phyloP scores from a whole-genome alignment of 1,140 invertebrate species.

The Pemphigus obesinymphae region DNA sequence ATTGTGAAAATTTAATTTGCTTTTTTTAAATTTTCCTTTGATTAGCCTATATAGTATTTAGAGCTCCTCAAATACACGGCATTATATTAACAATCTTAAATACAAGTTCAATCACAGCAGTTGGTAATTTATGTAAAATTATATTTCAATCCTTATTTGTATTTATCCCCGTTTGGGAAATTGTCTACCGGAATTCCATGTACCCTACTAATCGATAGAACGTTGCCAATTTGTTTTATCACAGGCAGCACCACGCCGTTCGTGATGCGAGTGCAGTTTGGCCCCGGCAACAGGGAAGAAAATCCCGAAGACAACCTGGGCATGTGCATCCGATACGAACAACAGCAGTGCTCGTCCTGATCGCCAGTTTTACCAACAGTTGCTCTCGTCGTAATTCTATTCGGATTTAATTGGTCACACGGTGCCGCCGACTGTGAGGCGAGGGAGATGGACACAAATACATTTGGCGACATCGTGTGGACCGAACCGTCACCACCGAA shows the following conservation, averaged over 20 bases:
- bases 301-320: conserved; percentile 73
- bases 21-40: too few species aligned
- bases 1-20: too few species aligned
- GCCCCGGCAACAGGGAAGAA: conserved; percentile 57
- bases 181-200: too few species aligned
- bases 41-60: too few species aligned
- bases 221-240: background rate
- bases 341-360: conserved; percentile 58
- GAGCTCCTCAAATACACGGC: too few species aligned
- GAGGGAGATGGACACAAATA: background rate
- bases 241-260: conserved; percentile 64
- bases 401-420: too few species aligned
- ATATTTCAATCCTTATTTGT: too few species aligned
- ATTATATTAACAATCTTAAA: too few species aligned
- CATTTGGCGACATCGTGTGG: background rate
- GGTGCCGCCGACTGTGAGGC: background rate
- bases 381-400: too few species aligned
- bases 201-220: background rate
- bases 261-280: conserved; percentile 71
- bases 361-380: background rate
- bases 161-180: too few species aligned
- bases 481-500: background rate
- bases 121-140: too few species aligned
- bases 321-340: conserved; percentile 68
- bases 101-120: too few species aligned